Conservation (phyloP, 2,113 vertebrate species). For the Rhynchomys soricoides region DNA sequence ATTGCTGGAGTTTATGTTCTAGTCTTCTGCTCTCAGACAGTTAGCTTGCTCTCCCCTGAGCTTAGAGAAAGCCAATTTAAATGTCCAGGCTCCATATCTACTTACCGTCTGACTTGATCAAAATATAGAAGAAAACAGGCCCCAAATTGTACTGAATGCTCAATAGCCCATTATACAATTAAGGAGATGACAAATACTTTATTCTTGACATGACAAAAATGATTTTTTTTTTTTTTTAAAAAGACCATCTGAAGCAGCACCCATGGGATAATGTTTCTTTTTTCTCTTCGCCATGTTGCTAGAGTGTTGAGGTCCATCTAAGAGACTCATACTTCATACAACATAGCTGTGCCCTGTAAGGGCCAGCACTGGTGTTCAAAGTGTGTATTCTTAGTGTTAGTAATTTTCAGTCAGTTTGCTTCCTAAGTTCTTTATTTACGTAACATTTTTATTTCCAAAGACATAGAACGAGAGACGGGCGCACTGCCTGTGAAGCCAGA, state of each 20-base stretch:
- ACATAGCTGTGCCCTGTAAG: background rate
- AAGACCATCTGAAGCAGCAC: background rate
- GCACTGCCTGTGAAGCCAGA: slow-evolving; percentile 29
- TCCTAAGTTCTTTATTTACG: slow-evolving; percentile 15
- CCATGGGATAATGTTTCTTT: background rate
- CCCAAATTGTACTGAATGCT: background rate
- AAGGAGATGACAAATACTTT: slow-evolving; percentile 8
- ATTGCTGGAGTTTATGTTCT: slow-evolving; percentile 51
- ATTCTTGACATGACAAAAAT: slow-evolving; percentile 2
- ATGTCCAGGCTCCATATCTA: slow-evolving; percentile 40
- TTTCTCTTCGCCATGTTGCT: background rate
- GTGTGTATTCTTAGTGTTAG: background rate
- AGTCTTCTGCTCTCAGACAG: slow-evolving; percentile 40
- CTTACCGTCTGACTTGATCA: slow-evolving; percentile 47
- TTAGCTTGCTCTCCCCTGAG: slow-evolving; percentile 32
- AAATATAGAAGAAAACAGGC: slow-evolving; percentile 14
- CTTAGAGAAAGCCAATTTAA: slow-evolving; percentile 42
- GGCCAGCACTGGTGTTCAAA: background rate
- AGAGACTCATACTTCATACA: background rate
- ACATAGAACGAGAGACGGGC: background rate
- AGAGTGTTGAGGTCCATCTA: slow-evolving; percentile 4
- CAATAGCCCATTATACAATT: background rate
- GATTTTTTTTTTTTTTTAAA: background rate
- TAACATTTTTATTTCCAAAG: slow-evolving; percentile 46
- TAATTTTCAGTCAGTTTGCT: slow-evolving; percentile 21